Evolutionary conservation across 2,113 vertebrate genomes (phyloP).

Genomic region (Carassius auratus): DNA sequence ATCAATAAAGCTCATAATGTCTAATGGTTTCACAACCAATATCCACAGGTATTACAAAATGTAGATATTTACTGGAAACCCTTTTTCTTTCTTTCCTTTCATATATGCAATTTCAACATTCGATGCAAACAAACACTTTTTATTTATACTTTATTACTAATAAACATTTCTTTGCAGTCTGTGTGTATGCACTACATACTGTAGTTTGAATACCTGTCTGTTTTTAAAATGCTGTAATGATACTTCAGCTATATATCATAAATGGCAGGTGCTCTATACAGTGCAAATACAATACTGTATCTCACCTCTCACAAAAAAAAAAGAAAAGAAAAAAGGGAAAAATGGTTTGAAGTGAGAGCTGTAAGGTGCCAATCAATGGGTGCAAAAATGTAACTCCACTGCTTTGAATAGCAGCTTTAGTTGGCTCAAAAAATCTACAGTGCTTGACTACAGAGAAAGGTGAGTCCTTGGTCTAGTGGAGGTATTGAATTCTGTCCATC

Average conservation of each 20-base stretch:
- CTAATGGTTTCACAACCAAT: neutral
- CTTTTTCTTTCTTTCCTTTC: neutral
- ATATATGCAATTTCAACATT: neutral
- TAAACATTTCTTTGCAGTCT: neutral
- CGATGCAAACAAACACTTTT: neutral
- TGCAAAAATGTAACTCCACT: neutral
- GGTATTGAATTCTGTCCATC: conserved; percentile 12
- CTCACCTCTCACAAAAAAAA: neutral
- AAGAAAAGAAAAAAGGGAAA: neutral
- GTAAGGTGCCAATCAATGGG: conserved; percentile 12
- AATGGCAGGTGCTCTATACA: neutral
- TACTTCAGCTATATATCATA: neutral
- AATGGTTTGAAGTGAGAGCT: neutral
- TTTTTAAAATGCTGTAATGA: neutral
- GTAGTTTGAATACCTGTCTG: neutral
- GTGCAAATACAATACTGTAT: neutral
- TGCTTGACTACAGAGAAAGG: neutral
- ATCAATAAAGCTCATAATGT: conserved; percentile 28
- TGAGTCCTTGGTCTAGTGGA: conserved; percentile 15
- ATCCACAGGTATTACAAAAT: neutral
- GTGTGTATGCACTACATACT: neutral
- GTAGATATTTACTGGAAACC: neutral
- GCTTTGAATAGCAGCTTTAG: conserved; percentile 14
- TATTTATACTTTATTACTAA: neutral
- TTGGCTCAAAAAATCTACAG: conserved; percentile 1